Evolutionary conservation across 2,113 vertebrate species (phyloP).

Genomic region (human): GRCh38 chr5:120608001-120608500

Average conservation of each 20-base stretch:
- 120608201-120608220: neutral
- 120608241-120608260: neutral
- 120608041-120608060: neutral
- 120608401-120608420: neutral
- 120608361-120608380: neutral
- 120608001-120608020: neutral
- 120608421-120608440: neutral
- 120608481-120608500: neutral
- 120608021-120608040: neutral
- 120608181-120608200: neutral
- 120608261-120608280: neutral
- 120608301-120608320: neutral
- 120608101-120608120: neutral
- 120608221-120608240: neutral
- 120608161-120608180: neutral
- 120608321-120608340: neutral
- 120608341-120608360: neutral
- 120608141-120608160: neutral
- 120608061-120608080: neutral
- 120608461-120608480: neutral
- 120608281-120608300: neutral
- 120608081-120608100: neutral
- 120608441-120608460: neutral
- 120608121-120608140: neutral
- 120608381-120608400: neutral